Percentiles rank a stretch among this genome's conserved stretches.
Conservation (phyloP, 2,888 invertebrate species). For the Mesopsocus fuscifrons region DNA sequence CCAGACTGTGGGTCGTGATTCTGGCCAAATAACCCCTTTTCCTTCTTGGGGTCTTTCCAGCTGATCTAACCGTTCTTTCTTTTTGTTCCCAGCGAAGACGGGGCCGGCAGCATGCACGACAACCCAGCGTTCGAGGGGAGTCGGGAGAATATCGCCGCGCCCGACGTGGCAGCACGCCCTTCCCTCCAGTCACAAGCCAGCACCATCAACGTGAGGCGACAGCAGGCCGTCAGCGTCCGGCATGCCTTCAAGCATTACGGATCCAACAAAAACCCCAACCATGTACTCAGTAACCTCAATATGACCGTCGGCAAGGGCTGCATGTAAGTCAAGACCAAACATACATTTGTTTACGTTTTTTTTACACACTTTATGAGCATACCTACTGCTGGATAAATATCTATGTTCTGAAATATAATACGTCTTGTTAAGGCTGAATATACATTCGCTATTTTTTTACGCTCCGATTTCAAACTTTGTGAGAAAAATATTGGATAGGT, state of each 20-base stretch:
- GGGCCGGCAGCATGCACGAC: slow-evolving; percentile 6
- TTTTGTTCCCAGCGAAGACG: slow-evolving; percentile 3
- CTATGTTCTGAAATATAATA: too few relatives aligned
- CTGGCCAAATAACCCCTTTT: too few relatives aligned
- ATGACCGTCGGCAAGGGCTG: slow-evolving; percentile 90
- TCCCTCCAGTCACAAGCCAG: slow-evolving; percentile 25
- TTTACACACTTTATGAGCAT: too few relatives aligned
- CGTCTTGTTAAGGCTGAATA: too few relatives aligned
- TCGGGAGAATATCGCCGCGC: slow-evolving; percentile 7
- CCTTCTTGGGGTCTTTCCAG: too few relatives aligned
- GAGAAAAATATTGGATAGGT: too few relatives aligned
- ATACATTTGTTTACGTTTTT: too few relatives aligned
- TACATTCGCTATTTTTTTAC: too few relatives aligned
- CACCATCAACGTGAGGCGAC: slow-evolving; percentile 44
- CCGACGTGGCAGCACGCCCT: slow-evolving; percentile 9
- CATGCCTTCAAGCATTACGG: slow-evolving; percentile 83
- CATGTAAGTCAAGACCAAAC: slow-evolving; percentile 66
- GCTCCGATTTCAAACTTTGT: too few relatives aligned
- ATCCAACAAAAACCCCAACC: slow-evolving; percentile 66
- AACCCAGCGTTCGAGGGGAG: slow-evolving; percentile 8
- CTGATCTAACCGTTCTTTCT: too few relatives aligned
- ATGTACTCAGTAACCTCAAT: slow-evolving; percentile 71
- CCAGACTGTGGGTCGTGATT: too few relatives aligned
- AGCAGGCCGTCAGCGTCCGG: slow-evolving; percentile 72
- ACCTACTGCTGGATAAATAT: too few relatives aligned